A percentile compares a stretch with the other conserved stretches of the same genome.
phyloP scores from a whole-genome alignment of 2,797 vertebrate species.

The Enteromius radiatus region DNA sequence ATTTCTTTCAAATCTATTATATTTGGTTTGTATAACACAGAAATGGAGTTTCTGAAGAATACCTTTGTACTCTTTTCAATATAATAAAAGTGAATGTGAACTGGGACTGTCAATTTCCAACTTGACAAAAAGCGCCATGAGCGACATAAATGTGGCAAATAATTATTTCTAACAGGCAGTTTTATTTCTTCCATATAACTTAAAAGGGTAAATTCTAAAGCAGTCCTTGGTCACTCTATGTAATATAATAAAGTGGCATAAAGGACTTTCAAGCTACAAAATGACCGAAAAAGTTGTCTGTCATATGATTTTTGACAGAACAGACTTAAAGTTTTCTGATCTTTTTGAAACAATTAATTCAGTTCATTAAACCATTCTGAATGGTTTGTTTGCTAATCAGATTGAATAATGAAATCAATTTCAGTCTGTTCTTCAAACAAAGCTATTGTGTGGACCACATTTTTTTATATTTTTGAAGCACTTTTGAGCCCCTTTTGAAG shows the following conservation, averaged over 20 bases:
- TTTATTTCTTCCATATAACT: background rate
- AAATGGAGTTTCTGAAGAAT: background rate
- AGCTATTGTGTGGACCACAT: background rate
- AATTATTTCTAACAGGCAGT: background rate
- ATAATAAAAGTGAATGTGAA: background rate
- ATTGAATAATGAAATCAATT: background rate
- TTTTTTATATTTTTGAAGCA: background rate
- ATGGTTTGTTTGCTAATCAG: background rate
- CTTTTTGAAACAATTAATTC: background rate
- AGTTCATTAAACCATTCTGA: background rate
- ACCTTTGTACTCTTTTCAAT: background rate
- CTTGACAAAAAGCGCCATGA: background rate
- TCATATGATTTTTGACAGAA: background rate
- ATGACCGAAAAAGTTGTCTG: background rate
- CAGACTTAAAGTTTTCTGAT: background rate
- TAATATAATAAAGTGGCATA: background rate
- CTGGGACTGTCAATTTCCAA: background rate
- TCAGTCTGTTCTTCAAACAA: background rate
- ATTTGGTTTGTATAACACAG: background rate
- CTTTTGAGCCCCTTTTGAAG: background rate
- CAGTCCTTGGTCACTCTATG: background rate
- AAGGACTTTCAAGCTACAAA: background rate
- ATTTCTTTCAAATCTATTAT: background rate
- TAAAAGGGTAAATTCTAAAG: background rate
- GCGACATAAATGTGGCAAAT: background rate